Evolutionary conservation across 2,797 vertebrate species (phyloP).

Genomic region (Vireo griseus): DNA sequence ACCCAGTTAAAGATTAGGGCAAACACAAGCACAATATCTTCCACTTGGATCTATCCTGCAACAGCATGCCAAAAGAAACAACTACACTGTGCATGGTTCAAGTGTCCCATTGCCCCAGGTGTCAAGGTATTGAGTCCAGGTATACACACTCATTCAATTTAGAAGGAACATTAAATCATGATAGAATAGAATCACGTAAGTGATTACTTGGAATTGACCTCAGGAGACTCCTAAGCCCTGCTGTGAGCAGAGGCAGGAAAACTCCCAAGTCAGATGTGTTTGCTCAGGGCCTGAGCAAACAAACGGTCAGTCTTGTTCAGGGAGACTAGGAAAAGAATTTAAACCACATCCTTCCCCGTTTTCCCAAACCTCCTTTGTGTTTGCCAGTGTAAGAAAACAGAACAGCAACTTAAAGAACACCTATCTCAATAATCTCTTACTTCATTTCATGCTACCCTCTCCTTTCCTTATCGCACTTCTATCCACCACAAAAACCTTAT

Average conservation of each 20-base stretch:
- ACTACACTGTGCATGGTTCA: neutral
- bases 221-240: neutral
- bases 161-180: neutral
- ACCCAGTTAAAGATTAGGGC: neutral
- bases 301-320: neutral
- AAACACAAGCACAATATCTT: neutral
- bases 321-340: neutral
- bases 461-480: neutral
- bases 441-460: neutral
- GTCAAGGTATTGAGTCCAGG: neutral
- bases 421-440: neutral
- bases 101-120: neutral
- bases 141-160: neutral
- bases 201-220: neutral
- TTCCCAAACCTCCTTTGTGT: neutral
- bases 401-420: neutral
- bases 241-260: neutral
- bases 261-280: neutral
- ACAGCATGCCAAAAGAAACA: neutral
- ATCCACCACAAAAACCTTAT: neutral
- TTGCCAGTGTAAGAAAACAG: neutral
- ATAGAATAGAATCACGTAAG: neutral
- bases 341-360: neutral
- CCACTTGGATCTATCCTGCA: neutral
- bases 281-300: neutral